Evolutionary conservation across 2,113 vertebrate species (phyloP).

Genomic region (Corythornis cristatus): DNA sequence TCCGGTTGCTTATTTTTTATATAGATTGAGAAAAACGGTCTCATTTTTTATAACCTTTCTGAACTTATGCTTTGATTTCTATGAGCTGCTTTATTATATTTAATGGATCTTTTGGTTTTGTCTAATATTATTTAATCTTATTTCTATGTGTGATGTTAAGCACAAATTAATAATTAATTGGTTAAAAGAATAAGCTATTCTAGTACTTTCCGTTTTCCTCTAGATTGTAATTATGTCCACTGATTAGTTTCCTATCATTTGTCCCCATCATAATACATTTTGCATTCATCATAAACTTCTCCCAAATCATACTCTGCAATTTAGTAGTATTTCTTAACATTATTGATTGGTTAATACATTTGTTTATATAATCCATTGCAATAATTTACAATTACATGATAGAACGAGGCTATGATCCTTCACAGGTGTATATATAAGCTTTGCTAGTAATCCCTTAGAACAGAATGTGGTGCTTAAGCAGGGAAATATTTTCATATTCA

Average conservation of each 20-base stretch:
- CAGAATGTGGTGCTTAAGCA: neutral
- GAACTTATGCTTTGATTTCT: neutral
- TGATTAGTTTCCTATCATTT: slow-evolving; percentile 13
- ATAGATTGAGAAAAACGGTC: neutral
- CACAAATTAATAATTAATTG: neutral
- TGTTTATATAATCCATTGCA: neutral
- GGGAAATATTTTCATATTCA: neutral
- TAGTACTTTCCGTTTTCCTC: neutral
- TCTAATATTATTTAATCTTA: neutral
- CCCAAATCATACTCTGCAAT: neutral
- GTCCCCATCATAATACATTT: neutral
- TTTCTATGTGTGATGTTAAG: neutral
- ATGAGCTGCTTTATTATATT: neutral
- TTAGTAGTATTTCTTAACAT: neutral
- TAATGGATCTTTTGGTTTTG: neutral
- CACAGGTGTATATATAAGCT: neutral
- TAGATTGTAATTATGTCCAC: neutral
- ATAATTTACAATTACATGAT: neutral
- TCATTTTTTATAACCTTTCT: slow-evolving; percentile 15
- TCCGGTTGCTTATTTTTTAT: neutral
- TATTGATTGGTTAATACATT: too few relatives aligned
- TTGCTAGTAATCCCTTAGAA: neutral
- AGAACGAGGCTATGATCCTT: neutral
- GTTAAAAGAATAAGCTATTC: neutral
- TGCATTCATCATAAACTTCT: neutral